phyloP scores from a whole-genome alignment of 2,113 vertebrate species.

The Cochlearius cochlearius region DNA sequence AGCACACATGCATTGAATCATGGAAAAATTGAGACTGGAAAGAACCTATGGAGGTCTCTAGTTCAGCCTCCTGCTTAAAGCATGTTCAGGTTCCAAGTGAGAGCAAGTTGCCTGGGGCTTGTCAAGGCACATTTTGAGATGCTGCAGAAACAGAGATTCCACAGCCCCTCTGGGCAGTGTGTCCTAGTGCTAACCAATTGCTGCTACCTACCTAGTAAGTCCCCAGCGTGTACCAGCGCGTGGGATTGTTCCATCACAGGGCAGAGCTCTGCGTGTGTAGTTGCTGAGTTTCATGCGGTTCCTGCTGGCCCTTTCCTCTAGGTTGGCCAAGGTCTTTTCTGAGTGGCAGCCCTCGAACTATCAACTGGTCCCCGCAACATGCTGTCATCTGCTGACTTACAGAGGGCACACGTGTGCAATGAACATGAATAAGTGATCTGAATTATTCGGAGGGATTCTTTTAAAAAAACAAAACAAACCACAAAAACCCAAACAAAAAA shows the following conservation, averaged over 20 bases:
- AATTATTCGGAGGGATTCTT: neutral
- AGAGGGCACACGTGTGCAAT: neutral
- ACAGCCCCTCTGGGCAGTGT: neutral
- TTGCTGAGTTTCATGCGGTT: neutral
- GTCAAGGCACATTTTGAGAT: neutral
- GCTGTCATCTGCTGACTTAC: neutral
- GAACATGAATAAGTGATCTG: neutral
- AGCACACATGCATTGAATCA: neutral
- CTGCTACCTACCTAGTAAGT: neutral
- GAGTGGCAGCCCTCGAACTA: neutral
- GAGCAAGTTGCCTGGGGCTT: neutral
- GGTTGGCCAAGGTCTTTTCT: neutral
- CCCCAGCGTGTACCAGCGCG: neutral
- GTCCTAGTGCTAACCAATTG: neutral
- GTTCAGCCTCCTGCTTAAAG: neutral
- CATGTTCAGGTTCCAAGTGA: neutral
- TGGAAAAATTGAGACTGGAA: neutral
- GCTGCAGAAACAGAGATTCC: neutral
- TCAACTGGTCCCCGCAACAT: neutral
- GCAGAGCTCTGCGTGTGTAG: neutral
- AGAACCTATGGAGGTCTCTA: neutral
- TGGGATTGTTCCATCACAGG: neutral
- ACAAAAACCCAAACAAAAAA: neutral
- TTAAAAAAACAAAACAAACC: too few relatives aligned
- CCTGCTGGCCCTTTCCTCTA: neutral